Evolutionary conservation across 2,797 vertebrate genomes (phyloP).

Genomic region (Crocidura indochinensis): DNA sequence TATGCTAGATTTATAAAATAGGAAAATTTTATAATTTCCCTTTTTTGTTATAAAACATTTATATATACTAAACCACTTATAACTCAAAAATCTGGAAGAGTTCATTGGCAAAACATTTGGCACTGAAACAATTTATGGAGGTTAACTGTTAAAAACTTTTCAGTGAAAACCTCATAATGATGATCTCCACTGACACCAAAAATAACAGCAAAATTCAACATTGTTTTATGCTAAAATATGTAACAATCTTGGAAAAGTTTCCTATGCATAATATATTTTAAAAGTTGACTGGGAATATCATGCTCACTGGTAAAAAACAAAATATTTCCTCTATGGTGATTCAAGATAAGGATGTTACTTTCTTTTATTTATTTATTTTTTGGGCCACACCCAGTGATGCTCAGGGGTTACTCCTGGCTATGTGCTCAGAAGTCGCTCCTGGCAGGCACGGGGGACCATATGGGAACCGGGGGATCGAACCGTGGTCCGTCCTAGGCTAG

Average conservation of each 20-base stretch:
- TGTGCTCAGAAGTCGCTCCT: too few relatives aligned
- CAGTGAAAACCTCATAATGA: not conserved
- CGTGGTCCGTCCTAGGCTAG: too few relatives aligned
- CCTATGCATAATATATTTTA: conserved; percentile 3
- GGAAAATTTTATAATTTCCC: conserved; percentile 35
- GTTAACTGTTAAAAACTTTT: conserved; percentile 8
- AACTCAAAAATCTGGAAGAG: conserved; percentile 35
- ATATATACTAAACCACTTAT: not conserved
- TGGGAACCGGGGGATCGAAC: too few relatives aligned
- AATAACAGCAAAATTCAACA: conserved; percentile 31
- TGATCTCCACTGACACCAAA: conserved; percentile 11
- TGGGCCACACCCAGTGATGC: too few relatives aligned
- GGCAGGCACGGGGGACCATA: too few relatives aligned
- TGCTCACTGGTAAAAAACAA: not conserved
- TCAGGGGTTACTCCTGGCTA: too few relatives aligned
- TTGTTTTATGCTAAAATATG: not conserved
- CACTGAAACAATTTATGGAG: conserved; percentile 26
- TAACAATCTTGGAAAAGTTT: not conserved
- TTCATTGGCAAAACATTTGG: conserved; percentile 60
- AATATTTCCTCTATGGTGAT: not conserved
- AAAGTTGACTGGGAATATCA: not conserved
- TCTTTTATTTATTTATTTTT: too few relatives aligned
- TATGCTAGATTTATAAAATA: conserved; percentile 60
- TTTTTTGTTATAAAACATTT: conserved; percentile 51
- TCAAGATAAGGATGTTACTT: too few relatives aligned